Evolutionary conservation across 2,797 vertebrate species (phyloP).

Genomic region (Chelon labrosus): DNA sequence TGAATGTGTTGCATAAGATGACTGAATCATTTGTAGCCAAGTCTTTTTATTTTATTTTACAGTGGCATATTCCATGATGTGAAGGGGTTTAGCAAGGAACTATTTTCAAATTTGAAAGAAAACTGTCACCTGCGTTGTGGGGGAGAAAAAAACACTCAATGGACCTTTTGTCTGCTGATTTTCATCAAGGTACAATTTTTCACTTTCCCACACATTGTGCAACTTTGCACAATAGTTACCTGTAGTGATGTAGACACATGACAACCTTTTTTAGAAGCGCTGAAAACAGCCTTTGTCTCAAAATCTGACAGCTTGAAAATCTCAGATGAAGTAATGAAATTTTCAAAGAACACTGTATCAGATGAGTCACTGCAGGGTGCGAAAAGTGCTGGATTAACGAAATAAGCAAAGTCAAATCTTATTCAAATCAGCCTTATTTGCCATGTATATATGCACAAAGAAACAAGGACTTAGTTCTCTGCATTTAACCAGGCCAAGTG

Average conservation of each 20-base stretch:
- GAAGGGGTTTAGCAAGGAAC: constrained; percentile 4
- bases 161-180: constrained; percentile 14
- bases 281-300: constrained; percentile 2
- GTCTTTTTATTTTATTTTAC: constrained; percentile 1
- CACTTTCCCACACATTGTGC: constrained; percentile 7
- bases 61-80: constrained; percentile 22
- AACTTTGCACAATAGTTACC: constrained; percentile 13
- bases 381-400: constrained; percentile 8
- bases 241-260: constrained; percentile 19
- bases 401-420: not conserved
- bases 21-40: constrained; percentile 12
- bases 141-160: constrained; percentile 17
- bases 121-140: constrained; percentile 12
- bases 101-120: constrained; percentile 6
- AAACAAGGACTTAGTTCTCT: too few relatives aligned
- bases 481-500: too few relatives aligned
- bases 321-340: constrained; percentile 2
- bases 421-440: too few relatives aligned
- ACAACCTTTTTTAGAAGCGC: constrained; percentile 15
- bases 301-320: constrained; percentile 32
- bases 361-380: constrained; percentile 4
- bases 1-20: constrained; percentile 11
- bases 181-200: constrained; percentile 12
- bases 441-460: too few relatives aligned
- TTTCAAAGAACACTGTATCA: constrained; percentile 8